Evolutionary conservation across 2,888 invertebrate genomes (phyloP), one percentile per base, ranked within the genome.

Genomic region (Coleophora deauratella): DNA sequence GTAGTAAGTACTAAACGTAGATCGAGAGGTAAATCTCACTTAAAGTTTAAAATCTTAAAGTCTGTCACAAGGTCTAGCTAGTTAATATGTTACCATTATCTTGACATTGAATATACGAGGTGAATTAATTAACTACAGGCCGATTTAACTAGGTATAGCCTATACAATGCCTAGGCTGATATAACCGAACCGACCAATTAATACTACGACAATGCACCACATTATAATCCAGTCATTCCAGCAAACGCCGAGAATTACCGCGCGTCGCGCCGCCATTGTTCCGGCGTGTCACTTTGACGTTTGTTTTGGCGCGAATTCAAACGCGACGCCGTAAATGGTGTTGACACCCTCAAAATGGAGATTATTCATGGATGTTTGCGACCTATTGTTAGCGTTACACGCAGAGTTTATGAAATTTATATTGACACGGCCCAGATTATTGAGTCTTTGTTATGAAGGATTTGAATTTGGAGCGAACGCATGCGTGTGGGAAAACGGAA

Each of bases 311-410:
- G 73, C 67, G 68, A 71, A 68, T 57, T 62, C 63, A 59, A 66
- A 66, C 67, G 65, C 65, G 52, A 6, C 57, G 59, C 57, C 60
- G 60, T 62, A 66, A 67, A 69, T 78, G 80, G 69, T 73, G 78
- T 75, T 80, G 80, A 80, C 80, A 77, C 78, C 78, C 76, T 72
- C 78, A 76, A 74, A 75, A 78, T 76, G 72, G 74, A 77, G 78
- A 80, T 80, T 80, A 80, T 80, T 80, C 80, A 80, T 80, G 78
- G 78, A 76, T 74, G 76, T 78, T 78, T 76, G 76, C 71, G 66
- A 62, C 59, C 69, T 71, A 64, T 78, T 77, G 78, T 78, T 63
- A 64, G 73, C 67, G 73, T 68, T 72, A 68, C 63, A 66, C 70
- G 52, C 66, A 51, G 74, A 75, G 76, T 78, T 78, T 80, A 78